Base-by-base conservation (phyloP, 2,113 vertebrate species). In the Ailuropoda melanoleuca region DNA sequence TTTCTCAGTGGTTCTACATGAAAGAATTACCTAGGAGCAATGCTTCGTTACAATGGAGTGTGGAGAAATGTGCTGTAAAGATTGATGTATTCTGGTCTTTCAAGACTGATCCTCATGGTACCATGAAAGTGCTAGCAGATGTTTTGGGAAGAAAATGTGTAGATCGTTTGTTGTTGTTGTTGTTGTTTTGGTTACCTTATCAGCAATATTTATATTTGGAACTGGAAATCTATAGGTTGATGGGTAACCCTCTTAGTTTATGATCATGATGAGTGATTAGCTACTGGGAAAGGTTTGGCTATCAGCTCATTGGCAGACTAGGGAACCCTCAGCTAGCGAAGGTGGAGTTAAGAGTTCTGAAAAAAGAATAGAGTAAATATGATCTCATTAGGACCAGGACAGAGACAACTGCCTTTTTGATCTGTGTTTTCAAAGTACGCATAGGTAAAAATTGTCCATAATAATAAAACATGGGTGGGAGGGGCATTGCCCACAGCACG, bases 61-160 rank as follows among this genome's bases (percentile, higher is more conserved):
- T 9, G 34, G 26, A 31, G 17, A 58, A 78, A 50, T 37, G 4
- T 6, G 24, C 39, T 21, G 0, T 11, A 48, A 9, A 11, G 9
- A 48, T 37, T 26, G 13, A 2, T 12, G 11, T 2, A 10, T 10
- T 48, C 9, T 10, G 1, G 43, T 50, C 58, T 93, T 62, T 70
- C 37, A 26, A 80, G 81, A 50, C 4, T 43, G 17, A 75, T 8
- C 18, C 9, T 78, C 14, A 14, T 14, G 43, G 11, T 29, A 18
- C 43, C 55, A 1, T 24, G 29, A 66, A 81, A 58, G 48, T 5
- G 3, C 13, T 46, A 74, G 15, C 21, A 80, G 80, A 53, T 26
- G 19, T 82, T 39, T 83, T 4, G 4, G 17, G 43, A 88, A 93
- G 64, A 70, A 86, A 70, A 84, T 39, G 10, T 26, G 13, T 9